These are phyloP conservation scores for Entomobrya multifasciata DNA, from an alignment of 2,888 invertebrate species.

Conservation along the genomic window DNA sequence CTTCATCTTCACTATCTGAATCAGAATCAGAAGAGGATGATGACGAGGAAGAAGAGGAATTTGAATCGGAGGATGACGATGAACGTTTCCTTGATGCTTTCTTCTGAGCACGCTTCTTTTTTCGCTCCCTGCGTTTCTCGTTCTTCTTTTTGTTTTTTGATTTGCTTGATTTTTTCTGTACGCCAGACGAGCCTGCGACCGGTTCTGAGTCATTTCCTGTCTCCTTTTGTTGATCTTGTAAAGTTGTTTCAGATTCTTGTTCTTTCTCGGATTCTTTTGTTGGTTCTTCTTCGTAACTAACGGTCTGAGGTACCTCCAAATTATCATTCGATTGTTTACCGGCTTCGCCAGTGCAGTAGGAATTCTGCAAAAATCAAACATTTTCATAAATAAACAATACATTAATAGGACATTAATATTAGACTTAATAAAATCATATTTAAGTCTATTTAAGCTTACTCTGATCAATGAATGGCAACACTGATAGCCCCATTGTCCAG, in stretches of 20 bases:
- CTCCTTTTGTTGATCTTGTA: background rate
- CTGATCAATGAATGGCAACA: constrained; percentile 94
- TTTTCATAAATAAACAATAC: too few relatives aligned
- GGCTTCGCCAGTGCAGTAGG: constrained; percentile 92
- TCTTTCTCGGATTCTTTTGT: constrained; percentile 82
- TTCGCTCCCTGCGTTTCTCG: constrained; percentile 80
- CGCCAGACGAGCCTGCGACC: constrained; percentile 32
- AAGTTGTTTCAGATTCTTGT: constrained; percentile 47
- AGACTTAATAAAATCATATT: too few relatives aligned
- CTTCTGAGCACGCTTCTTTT: constrained; percentile 63
- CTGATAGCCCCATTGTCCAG: constrained; percentile 96
- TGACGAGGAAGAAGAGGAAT: constrained; percentile 77
- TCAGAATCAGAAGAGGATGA: constrained; percentile 75
- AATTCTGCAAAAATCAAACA: constrained; percentile 84
- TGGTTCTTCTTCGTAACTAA: constrained; percentile 79
- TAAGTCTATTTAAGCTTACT: constrained; percentile 67
- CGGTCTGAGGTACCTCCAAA: constrained; percentile 62
- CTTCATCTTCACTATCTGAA: constrained; percentile 81
- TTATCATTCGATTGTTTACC: constrained; percentile 82
- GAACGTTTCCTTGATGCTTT: constrained; percentile 43
- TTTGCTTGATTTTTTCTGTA: background rate
- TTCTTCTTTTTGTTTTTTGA: constrained; percentile 80
- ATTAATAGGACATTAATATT: too few relatives aligned
- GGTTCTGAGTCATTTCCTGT: constrained; percentile 82
- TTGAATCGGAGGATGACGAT: constrained; percentile 45